Evolutionary conservation across 23 tunicate species (phyloP).

Genomic region (Styela plicata): DNA sequence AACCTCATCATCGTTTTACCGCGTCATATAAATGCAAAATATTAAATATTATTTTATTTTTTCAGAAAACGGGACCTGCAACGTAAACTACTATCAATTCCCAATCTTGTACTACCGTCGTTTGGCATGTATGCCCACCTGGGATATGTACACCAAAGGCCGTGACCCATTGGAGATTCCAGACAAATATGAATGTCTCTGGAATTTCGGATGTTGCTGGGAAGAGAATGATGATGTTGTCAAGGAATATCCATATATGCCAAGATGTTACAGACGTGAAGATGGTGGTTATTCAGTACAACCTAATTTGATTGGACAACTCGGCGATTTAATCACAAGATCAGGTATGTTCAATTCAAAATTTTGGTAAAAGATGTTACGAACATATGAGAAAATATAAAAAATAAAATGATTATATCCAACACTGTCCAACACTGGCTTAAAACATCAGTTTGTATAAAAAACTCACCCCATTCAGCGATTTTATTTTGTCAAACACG

Average conservation of each 20-base stretch:
- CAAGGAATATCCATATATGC: slow-evolving; percentile 41
- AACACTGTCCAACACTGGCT: too few relatives aligned
- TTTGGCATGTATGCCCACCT: slow-evolving; percentile 59
- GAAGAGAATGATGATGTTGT: slow-evolving; percentile 77
- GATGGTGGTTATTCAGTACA: slow-evolving; percentile 42
- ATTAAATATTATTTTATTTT: background rate
- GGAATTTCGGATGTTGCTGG: slow-evolving; percentile 89
- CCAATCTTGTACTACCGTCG: slow-evolving; percentile 75
- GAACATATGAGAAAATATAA: too few relatives aligned
- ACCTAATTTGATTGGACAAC: slow-evolving; percentile 8
- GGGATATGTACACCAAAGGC: slow-evolving; percentile 55
- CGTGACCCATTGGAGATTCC: slow-evolving; percentile 74
- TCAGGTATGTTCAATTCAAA: slow-evolving; percentile 5
- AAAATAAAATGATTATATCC: too few relatives aligned
- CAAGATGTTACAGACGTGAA: slow-evolving; percentile 77
- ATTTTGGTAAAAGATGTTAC: too few relatives aligned
- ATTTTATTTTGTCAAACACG: too few relatives aligned
- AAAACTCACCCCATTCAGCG: too few relatives aligned
- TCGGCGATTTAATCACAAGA: slow-evolving; percentile 4
- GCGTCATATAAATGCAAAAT: background rate
- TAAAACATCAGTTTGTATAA: too few relatives aligned
- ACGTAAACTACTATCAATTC: slow-evolving; percentile 65
- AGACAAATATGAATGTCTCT: slow-evolving; percentile 67
- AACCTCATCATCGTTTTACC: background rate
- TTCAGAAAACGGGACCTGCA: slow-evolving; percentile 73